Evolutionary conservation across 2,113 vertebrate genomes (phyloP).

Genomic region (Uropsilus gracilis): DNA sequence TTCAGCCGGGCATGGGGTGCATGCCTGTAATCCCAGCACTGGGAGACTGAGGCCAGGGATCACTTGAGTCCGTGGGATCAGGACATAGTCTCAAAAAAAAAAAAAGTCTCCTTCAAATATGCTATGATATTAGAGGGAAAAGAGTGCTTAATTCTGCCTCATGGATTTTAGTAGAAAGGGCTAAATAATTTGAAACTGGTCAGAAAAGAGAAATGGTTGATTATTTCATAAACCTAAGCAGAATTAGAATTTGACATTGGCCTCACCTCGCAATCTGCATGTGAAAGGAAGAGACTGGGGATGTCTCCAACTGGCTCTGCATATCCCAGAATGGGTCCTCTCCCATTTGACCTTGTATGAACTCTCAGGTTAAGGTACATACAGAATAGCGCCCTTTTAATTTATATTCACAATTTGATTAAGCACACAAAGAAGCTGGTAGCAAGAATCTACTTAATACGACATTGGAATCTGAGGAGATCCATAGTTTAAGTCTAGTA

Average conservation of each 20-base stretch:
- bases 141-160: slow-evolving; percentile 54
- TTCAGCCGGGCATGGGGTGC: no score
- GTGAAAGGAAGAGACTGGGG: slow-evolving; percentile 34
- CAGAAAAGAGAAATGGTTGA: slow-evolving; percentile 23
- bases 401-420: slow-evolving; percentile 22
- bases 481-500: background rate
- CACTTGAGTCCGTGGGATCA: no score
- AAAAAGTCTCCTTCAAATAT: slow-evolving; percentile 50
- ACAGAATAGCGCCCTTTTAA: slow-evolving; percentile 23
- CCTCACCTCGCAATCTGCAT: slow-evolving; percentile 47
- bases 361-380: slow-evolving; percentile 7
- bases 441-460: slow-evolving; percentile 23
- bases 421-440: slow-evolving; percentile 16
- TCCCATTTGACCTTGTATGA: slow-evolving; percentile 31
- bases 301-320: slow-evolving; percentile 46
- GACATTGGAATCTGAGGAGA: background rate
- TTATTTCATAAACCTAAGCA: slow-evolving; percentile 51
- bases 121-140: slow-evolving; percentile 59
- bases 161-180: slow-evolving; percentile 35
- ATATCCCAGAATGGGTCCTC: slow-evolving; percentile 1
- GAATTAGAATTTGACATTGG: slow-evolving; percentile 60
- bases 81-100: no score
- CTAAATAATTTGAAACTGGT: slow-evolving; percentile 61
- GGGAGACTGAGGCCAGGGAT: no score
- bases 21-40: no score